phyloP scores from a whole-genome alignment of 1,140 invertebrate species.

The Eumeta japonica region DNA sequence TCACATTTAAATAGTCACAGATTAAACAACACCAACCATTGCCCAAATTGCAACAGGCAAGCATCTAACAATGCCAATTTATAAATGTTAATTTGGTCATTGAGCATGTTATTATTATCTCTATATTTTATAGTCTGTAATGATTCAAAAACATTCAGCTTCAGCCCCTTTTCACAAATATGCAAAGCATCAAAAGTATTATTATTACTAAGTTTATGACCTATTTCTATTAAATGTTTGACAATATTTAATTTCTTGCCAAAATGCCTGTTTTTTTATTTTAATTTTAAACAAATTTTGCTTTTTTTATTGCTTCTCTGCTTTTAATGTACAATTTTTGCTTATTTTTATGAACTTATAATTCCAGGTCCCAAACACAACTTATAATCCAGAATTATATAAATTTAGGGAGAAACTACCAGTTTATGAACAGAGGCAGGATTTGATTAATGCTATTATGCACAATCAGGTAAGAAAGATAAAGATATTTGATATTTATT shows the following conservation, averaged over 20 bases:
- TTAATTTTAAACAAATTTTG: slow-evolving; percentile 4
- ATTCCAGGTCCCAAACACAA: slow-evolving; percentile 42
- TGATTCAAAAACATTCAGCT: too few species aligned
- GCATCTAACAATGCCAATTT: too few species aligned
- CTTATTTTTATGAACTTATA: too few species aligned
- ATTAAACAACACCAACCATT: too few species aligned
- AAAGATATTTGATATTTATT: not conserved
- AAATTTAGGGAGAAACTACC: slow-evolving; percentile 49
- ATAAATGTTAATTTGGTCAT: too few species aligned
- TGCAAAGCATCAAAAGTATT: not conserved
- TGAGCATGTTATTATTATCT: too few species aligned
- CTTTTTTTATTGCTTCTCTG: slow-evolving; percentile 8
- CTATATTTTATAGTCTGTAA: too few species aligned
- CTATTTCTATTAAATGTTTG: not conserved
- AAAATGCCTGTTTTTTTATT: too few species aligned
- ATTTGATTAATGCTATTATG: slow-evolving; percentile 42
- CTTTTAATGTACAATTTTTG: too few species aligned
- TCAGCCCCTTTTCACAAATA: too few species aligned
- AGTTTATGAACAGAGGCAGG: slow-evolving; percentile 43
- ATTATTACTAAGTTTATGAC: not conserved
- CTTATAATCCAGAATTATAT: slow-evolving; percentile 42
- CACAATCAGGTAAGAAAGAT: slow-evolving; percentile 46
- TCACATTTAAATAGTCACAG: too few species aligned
- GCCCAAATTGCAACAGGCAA: too few species aligned
- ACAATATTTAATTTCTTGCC: not conserved